A percentile compares a stretch with the other conserved stretches of the same genome.
Conservation (phyloP, 2,113 vertebrate species). For the Sclerurus mexicanus region DNA sequence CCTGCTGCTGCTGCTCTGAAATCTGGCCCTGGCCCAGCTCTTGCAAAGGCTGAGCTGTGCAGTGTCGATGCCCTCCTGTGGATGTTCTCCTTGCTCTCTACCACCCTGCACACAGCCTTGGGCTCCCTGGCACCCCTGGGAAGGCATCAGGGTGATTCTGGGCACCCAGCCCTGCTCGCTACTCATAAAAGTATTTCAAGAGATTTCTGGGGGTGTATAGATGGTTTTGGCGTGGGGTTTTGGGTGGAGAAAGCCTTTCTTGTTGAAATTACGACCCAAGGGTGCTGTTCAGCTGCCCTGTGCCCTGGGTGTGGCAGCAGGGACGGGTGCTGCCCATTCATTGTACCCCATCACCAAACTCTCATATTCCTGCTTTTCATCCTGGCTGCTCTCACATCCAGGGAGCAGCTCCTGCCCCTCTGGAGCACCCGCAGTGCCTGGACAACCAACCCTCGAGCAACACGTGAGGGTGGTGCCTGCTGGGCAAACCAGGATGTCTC, state of each 20-base stretch:
- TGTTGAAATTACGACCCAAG: accelerated
- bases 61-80: accelerated
- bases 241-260: background rate
- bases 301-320: background rate
- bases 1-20: background rate
- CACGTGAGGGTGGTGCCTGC: accelerated
- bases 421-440: background rate
- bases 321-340: background rate
- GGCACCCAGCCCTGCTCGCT: background rate
- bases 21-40: background rate
- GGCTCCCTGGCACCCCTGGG: background rate
- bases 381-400: background rate
- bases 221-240: background rate
- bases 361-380: background rate
- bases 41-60: background rate
- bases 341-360: background rate
- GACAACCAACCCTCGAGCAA: background rate
- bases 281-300: background rate
- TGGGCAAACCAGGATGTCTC: background rate
- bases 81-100: accelerated
- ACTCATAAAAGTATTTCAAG: background rate
- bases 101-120: background rate
- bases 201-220: background rate
- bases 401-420: background rate
- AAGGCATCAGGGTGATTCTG: background rate